A percentile compares a stretch with the other conserved stretches of the same genome.
phyloP scores from a whole-genome alignment of 2,797 vertebrate species.

The Muscicapa striata region DNA sequence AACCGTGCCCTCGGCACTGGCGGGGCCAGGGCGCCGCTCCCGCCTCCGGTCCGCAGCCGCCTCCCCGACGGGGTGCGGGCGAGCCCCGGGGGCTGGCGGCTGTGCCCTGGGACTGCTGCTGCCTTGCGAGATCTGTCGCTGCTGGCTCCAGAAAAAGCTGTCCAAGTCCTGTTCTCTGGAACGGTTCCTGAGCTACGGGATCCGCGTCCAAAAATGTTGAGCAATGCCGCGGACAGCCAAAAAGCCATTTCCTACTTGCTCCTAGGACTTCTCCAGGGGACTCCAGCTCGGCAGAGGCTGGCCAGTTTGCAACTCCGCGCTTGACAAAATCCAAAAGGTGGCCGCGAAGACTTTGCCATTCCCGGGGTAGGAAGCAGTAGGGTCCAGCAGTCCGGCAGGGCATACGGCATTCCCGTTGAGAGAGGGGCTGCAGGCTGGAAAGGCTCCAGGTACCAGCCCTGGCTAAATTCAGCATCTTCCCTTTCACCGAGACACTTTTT shows the following conservation, averaged over 20 bases:
- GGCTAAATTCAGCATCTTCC: constrained; percentile 44
- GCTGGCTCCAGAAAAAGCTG: constrained; percentile 47
- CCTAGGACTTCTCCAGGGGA: constrained; percentile 34
- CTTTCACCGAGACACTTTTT: neutral
- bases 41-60: neutral
- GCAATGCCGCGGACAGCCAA: neutral
- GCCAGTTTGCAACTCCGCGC: neutral
- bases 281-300: constrained; percentile 34
- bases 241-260: constrained; percentile 40
- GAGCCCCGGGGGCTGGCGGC: neutral
- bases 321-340: constrained; percentile 38
- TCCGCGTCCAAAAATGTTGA: constrained; percentile 68
- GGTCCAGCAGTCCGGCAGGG: neutral
- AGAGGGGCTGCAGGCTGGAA: constrained; percentile 26
- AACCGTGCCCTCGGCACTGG: neutral
- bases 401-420: neutral
- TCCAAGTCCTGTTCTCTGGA: constrained; percentile 59
- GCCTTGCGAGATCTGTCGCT: neutral
- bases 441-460: constrained; percentile 41
- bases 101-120: neutral
- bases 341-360: neutral
- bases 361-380: neutral
- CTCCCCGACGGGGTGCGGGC: neutral
- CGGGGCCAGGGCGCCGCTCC: neutral
- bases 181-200: constrained; percentile 29